Conservation (phyloP, 2,113 vertebrate species). For the Falco punctatus region DNA sequence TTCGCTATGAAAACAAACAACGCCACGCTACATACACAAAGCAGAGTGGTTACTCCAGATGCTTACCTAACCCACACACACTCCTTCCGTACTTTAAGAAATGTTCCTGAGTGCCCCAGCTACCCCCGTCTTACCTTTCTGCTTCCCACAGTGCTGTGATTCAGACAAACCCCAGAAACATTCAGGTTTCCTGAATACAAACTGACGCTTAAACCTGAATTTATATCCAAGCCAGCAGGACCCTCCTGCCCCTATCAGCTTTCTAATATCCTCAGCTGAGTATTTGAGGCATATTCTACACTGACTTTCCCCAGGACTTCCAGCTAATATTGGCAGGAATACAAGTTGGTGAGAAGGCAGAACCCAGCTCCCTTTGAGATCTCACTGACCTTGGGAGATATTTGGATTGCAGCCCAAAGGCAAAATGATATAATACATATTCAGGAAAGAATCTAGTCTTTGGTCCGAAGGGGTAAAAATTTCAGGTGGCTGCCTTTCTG, state of each 20-base stretch:
- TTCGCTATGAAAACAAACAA: background rate
- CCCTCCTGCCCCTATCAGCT: background rate
- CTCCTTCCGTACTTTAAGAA: background rate
- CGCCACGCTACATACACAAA: background rate
- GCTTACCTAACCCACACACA: fast-evolving
- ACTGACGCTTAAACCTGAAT: background rate
- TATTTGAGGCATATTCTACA: background rate
- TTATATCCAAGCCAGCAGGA: constrained; percentile 11
- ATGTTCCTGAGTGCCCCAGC: background rate
- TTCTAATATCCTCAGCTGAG: background rate
- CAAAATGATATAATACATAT: constrained; percentile 35
- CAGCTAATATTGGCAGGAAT: constrained; percentile 2
- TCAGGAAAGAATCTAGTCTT: constrained; percentile 56
- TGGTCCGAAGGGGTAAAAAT: background rate
- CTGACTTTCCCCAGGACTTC: background rate
- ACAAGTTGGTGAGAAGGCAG: constrained; percentile 35
- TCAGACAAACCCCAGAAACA: background rate
- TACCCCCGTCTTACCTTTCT: background rate
- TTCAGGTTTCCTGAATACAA: background rate
- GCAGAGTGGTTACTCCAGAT: background rate
- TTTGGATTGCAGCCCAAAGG: constrained; percentile 42
- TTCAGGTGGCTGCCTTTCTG: background rate
- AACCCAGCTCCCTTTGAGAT: constrained; percentile 30
- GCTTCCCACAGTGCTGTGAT: background rate
- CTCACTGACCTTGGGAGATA: constrained; percentile 55